Evolutionary conservation across 2,113 vertebrate species (phyloP), one percentile per base, ranked within the genome.

Genomic region (Poeciliopsis retropinna): DNA sequence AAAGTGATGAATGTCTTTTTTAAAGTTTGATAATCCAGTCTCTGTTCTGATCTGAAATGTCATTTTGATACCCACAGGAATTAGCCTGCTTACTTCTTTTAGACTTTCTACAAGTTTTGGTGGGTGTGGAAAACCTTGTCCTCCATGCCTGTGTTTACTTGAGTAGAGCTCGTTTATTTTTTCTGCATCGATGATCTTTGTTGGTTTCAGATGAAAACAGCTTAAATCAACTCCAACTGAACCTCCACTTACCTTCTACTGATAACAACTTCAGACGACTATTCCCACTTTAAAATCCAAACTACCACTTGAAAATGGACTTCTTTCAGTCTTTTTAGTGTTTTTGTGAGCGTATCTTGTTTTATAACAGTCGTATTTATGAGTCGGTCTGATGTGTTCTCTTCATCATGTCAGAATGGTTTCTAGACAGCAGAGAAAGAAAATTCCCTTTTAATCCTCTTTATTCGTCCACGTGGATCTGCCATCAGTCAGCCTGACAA

Each of bases 401-500:
- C 47, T 29, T 47, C 29, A 57, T 44, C 27, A 62, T 28, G 12
- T n/a, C 51, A 25, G 51, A 22, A 29, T 25, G 12, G 57, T 22
- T 37, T 67, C 51, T 61, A 31, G 51, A 60, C 30, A 32, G n/a
- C 12, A 32, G 62, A 6, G 13, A 30, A n/a, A 25, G 13, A 54
- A 30, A 39, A 65, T 39, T 54, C 10, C 62, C 41, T 9, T 7
- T 47, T 30, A 4, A 5, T 47, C 3, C 27, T 44, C 19, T 31
- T 47, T 30, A 41, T 57, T 57, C 3, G 7, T n/a, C 51, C 51
- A 17, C 31, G 5, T 67, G 65, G 17, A 27, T 57, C 47, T 60
- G 27, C 41, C 44, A 57, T 68, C 27, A 1, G 62, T 83, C 32
- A 68, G 60, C 1, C 44, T 34, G 31, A 72, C 68, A 27, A 28